Conservation (phyloP, 2,113 vertebrate species). For the Xiphophorus maculatus region DNA sequence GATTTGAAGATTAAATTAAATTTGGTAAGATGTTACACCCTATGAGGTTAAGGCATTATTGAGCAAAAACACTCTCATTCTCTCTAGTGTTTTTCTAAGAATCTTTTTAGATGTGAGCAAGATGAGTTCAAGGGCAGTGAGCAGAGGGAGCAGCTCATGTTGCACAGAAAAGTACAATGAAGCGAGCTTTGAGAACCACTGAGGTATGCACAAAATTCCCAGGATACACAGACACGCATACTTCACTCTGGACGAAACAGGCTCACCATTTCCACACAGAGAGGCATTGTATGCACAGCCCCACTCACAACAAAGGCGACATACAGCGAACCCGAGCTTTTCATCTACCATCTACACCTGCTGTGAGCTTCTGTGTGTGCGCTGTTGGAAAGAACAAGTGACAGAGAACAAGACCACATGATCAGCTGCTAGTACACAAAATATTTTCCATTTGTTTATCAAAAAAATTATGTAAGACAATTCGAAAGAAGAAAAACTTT, state of each 20-base stretch:
- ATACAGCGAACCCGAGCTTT: slow-evolving; percentile 45
- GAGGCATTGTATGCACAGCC: slow-evolving; percentile 35
- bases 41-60: neutral
- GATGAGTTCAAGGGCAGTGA: slow-evolving; percentile 2
- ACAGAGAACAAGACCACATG: slow-evolving; percentile 7
- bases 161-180: slow-evolving; percentile 10
- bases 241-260: slow-evolving; percentile 22
- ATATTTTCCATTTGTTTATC: slow-evolving; percentile 1
- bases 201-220: slow-evolving; percentile 29
- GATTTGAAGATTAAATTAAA: neutral
- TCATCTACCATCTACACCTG: slow-evolving; percentile 45
- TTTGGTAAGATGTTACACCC: neutral
- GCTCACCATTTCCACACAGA: slow-evolving; percentile 18
- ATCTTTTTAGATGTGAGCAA: neutral
- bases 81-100: neutral
- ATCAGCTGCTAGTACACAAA: neutral
- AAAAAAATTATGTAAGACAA: neutral
- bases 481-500: neutral
- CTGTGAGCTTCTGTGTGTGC: slow-evolving; percentile 7
- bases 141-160: slow-evolving; percentile 17
- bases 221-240: slow-evolving; percentile 1
- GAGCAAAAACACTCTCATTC: neutral
- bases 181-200: slow-evolving; percentile 43
- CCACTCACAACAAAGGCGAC: slow-evolving; percentile 27
- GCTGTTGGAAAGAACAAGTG: neutral